Base-by-base conservation (phyloP, 2,113 vertebrate species). In the Australoheros scitulus region DNA sequence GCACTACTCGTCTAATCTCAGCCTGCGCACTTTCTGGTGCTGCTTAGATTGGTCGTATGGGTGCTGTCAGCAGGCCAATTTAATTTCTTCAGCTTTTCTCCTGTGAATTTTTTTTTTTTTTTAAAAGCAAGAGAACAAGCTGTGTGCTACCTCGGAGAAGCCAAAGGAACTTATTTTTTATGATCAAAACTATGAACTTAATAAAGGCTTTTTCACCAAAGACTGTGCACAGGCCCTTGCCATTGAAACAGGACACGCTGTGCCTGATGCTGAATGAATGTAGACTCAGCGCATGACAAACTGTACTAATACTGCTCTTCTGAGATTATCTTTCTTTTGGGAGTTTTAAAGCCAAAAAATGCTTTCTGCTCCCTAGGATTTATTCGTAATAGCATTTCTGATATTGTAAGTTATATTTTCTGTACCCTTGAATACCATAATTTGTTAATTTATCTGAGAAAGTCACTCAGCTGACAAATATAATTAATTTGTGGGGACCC, bases 321-420 rank as follows among this genome's bases (percentile, higher is more conserved):
- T 86, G 36, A 90, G 86, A 89, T 85, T 65, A 87, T 89, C 78
- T 87, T 29, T 58, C 74, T 70, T 88, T 89, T 85, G 47, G 87
- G 79, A 83, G 76, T 36, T 88, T 87, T 77, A 57, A 83, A 56
- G 29, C 6, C 76, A n/a, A 20, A 64, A 89, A 34, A 57, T 34
- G 61, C 70, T 77, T 87, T 87, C 61, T 68, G 41, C 72, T 87
- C 32, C 26, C 47, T 13, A 55, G 59, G 80, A 70, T 77, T 88
- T 82, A 64, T 78, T 80, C 20, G 50, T 80, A 56, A 80, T 61
- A 65, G 43, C 24, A 76, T 8, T 1, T 72, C 59, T 76, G 14
- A 52, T 72, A 24, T 72, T 72, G 47, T 41, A 56, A 41, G 0
- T 74, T 77, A n/a, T n/a, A n/a, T 63, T 18, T 68, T 20, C 4